Conservation (phyloP, 2,888 invertebrate genomes). For the Diarsia rubi region DNA sequence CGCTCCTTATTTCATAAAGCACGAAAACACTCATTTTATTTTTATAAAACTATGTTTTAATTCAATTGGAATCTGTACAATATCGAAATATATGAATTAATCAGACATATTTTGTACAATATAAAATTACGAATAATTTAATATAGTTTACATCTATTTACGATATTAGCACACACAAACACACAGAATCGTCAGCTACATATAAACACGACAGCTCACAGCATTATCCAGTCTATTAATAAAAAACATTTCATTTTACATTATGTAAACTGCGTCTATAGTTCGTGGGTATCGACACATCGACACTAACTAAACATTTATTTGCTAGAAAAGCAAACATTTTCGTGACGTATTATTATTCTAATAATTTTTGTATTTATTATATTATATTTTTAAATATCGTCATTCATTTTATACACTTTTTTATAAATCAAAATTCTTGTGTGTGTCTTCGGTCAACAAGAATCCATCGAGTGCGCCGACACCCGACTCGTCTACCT, state of each 20-base stretch:
- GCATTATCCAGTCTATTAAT: conserved; percentile 74
- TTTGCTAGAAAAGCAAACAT: conserved; percentile 31
- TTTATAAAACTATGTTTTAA: conserved; percentile 34
- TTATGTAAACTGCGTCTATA: conserved; percentile 58
- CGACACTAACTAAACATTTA: conserved; percentile 46
- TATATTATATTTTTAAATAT: conserved; percentile 56
- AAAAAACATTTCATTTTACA: conserved; percentile 67
- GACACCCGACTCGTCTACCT: conserved; percentile 59
- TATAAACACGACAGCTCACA: conserved; percentile 69
- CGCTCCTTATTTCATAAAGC: conserved; percentile 29
- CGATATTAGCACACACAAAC: conserved; percentile 56
- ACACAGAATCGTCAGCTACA: conserved; percentile 56
- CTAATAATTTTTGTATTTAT: conserved; percentile 38
- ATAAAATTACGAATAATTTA: conserved; percentile 56
- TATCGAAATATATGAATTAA: conserved; percentile 46
- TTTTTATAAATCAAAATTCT: conserved; percentile 21
- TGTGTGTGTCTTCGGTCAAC: conserved; percentile 24
- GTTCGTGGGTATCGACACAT: conserved; percentile 59
- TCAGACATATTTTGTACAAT: conserved; percentile 55
- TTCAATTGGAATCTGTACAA: conserved; percentile 49
- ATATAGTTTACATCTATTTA: conserved; percentile 34
- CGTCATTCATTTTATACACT: conserved; percentile 46
- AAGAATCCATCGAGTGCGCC: conserved; percentile 43
- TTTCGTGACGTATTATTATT: conserved; percentile 22
- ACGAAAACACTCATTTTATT: conserved; percentile 42